Evolutionary conservation across 2,113 vertebrate species (phyloP).

Genomic region (Strix aluco): DNA sequence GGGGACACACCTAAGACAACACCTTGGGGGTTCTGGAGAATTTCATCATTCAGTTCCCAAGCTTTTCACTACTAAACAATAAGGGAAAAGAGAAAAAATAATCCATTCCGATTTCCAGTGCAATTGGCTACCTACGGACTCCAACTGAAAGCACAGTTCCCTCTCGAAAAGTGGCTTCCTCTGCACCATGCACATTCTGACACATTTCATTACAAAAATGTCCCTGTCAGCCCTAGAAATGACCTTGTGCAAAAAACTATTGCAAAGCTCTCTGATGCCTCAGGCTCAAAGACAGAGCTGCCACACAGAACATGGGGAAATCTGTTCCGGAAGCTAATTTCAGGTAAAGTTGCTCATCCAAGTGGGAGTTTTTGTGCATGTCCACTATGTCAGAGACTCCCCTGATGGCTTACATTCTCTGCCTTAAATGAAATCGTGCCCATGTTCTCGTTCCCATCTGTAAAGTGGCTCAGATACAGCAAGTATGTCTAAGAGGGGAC

Average conservation of each 20-base stretch:
- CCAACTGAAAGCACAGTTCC: neutral
- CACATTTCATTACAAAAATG: neutral
- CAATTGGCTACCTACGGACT: neutral
- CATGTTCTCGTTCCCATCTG: neutral
- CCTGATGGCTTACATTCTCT: neutral
- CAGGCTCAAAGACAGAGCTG: neutral
- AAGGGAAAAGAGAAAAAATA: neutral
- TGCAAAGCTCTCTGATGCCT: neutral
- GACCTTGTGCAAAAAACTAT: neutral
- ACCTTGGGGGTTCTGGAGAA: neutral
- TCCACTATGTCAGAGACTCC: neutral
- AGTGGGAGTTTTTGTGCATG: neutral
- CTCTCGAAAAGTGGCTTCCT: neutral
- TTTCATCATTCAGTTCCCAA: neutral
- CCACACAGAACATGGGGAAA: neutral
- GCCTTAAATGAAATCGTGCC: fast-evolving
- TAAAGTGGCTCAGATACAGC: too few relatives aligned
- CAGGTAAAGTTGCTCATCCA: neutral
- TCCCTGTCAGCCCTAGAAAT: neutral
- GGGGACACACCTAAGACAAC: neutral
- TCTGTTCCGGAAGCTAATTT: neutral
- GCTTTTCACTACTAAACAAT: neutral
- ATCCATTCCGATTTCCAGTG: neutral
- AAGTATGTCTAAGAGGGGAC: too few relatives aligned
- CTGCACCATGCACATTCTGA: neutral